phyloP scores from a whole-genome alignment of 2,888 invertebrate genomes.

The Aphodius sticticus region DNA sequence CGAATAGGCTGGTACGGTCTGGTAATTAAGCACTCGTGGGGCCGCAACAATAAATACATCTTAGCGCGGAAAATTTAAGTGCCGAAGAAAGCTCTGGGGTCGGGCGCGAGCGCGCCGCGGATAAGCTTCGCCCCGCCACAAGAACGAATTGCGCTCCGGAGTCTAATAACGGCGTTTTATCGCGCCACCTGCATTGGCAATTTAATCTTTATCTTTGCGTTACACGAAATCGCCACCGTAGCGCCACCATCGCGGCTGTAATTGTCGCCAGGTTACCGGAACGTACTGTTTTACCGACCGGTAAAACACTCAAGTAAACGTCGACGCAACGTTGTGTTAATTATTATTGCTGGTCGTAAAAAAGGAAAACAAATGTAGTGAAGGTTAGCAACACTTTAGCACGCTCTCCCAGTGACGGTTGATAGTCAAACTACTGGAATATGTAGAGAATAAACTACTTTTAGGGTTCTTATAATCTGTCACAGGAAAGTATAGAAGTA shows the following conservation, averaged over 20 bases:
- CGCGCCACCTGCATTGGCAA: not conserved
- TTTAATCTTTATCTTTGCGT: not conserved
- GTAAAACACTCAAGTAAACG: not conserved
- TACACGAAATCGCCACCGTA: not conserved
- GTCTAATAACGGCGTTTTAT: constrained; percentile 4
- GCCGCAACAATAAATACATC: not conserved
- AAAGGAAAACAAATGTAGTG: not conserved
- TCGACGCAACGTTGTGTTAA: not conserved
- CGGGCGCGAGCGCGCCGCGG: not conserved
- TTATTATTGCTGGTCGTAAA: not conserved
- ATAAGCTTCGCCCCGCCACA: not conserved
- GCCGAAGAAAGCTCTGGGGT: not conserved
- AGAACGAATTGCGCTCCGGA: not conserved
- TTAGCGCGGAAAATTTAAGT: not conserved
- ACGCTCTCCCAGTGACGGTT: not conserved
- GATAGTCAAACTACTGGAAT: too few species aligned
- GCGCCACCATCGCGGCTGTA: not conserved
- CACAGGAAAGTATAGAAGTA: too few species aligned
- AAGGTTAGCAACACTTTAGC: not conserved
- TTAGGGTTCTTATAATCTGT: too few species aligned
- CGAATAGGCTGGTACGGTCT: constrained; percentile 4
- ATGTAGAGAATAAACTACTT: too few species aligned
- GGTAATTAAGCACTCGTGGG: not conserved
- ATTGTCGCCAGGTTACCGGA: not conserved
- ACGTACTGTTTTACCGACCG: constrained; percentile 4